Evolutionary conservation across 2,797 vertebrate species (phyloP), one percentile per base, ranked within the genome.

Genomic region (Epinephelus malabaricus): DNA sequence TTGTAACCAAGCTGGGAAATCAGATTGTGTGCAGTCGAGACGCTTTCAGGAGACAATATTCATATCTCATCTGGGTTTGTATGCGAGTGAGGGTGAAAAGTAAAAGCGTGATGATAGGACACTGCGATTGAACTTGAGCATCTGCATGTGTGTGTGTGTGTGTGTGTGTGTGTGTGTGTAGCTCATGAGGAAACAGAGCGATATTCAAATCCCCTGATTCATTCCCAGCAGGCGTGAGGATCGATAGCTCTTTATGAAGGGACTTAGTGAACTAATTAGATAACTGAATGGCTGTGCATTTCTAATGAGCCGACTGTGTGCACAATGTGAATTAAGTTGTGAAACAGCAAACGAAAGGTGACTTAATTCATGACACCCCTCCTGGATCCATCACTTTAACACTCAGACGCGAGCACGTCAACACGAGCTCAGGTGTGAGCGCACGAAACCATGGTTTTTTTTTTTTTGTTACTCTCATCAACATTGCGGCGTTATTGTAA

Each of bases 191-290:
- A 88, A 87, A 81, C 70, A 63, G 51, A 82, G 76, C 12, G 27
- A 83, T 85, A 88, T 88, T 83, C 64, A 78, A 86, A 87, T 87
- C 82, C 79, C 73, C 66, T 49, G 77, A 79, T 90, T 87, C 61
- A 69, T 69, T 75, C 83, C 85, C 88, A 76, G 69, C 83, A 85
- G 89, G 84, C 69, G 77, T 59, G 73, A 82, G 77, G 86, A 92
- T 94, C 92, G 74, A 94, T 94, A 87, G 69, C 82, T 88, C 89
- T 88, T 93, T 86, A 94, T 91, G 88, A 92, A 89, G 84, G 81
- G 86, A 90, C 87, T 91, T 89, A 90, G 91, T 40, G 73, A 89
- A 84, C 90, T 89, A 93, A 93, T 93, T 92, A 91, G 88, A 76
- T 76, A 75, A 83, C 71, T 53, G 84, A 85, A 82, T 50, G 79